These are phyloP conservation scores for Nibea albiflora DNA, from an alignment of 2,113 vertebrate genomes.

Conservation along the genomic window DNA sequence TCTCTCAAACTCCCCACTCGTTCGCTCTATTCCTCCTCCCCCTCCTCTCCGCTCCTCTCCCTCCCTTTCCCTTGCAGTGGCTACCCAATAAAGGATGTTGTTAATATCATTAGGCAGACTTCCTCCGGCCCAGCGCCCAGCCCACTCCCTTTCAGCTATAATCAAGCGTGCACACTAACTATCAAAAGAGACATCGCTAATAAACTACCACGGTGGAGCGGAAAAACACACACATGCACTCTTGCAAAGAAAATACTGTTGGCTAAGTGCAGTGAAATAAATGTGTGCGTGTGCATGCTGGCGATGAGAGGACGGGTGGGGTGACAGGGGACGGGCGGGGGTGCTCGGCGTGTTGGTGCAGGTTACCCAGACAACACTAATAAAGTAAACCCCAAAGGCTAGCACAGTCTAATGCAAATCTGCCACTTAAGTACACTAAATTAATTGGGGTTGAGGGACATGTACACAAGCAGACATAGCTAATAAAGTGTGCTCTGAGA, in stretches of 20 bases:
- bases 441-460: conserved; percentile 69
- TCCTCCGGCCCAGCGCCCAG: conserved; percentile 73
- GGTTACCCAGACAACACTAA: conserved; percentile 66
- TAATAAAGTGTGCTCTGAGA: conserved; percentile 61
- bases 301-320: conserved; percentile 9
- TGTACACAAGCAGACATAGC: conserved; percentile 59
- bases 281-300: conserved; percentile 36
- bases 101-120: conserved; percentile 83
- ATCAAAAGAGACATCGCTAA: conserved; percentile 81
- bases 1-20: conserved; percentile 9
- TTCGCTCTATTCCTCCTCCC: background rate
- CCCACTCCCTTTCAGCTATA: conserved; percentile 81
- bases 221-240: conserved; percentile 60
- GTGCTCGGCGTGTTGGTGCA: background rate
- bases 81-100: conserved; percentile 81
- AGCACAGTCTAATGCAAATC: conserved; percentile 55
- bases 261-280: conserved; percentile 42
- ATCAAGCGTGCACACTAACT: conserved; percentile 81
- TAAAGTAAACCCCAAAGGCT: conserved; percentile 63
- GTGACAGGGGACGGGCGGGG: background rate
- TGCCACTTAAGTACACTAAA: conserved; percentile 66
- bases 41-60: conserved; percentile 33
- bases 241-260: conserved; percentile 53
- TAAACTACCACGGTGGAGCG: conserved; percentile 73
- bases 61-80: conserved; percentile 56